A percentile compares a stretch with the other conserved stretches of the same genome.
Evolutionary conservation across 2,113 vertebrate species (phyloP).

Genomic region (Microcebus ravelobensis): DNA sequence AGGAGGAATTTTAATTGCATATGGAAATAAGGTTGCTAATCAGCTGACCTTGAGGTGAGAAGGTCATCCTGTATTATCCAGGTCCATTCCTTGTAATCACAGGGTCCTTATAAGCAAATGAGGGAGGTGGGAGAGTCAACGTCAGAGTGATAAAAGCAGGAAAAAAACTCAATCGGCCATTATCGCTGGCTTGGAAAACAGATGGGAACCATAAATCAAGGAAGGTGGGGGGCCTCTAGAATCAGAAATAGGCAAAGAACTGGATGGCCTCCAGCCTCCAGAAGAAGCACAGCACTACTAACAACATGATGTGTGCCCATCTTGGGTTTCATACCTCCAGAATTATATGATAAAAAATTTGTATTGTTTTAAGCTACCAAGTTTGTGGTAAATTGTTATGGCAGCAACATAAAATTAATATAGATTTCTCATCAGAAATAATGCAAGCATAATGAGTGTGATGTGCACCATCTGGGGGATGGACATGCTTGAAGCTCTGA

Average conservation of each 20-base stretch:
- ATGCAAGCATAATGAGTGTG: not conserved
- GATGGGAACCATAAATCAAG: not conserved
- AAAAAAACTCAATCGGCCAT: not conserved
- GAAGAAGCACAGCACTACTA: not conserved
- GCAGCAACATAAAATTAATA: not conserved
- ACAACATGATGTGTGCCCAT: not conserved
- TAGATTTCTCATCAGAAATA: not conserved
- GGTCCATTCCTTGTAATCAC: not conserved
- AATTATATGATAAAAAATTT: not conserved
- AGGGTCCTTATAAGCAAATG: not conserved
- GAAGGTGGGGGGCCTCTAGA: not conserved
- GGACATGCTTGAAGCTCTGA: no score
- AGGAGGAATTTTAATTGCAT: not conserved
- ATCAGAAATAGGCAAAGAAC: not conserved
- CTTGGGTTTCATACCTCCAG: not conserved
- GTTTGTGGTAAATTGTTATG: not conserved
- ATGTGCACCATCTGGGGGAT: no score
- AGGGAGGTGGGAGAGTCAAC: not conserved
- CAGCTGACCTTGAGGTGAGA: not conserved
- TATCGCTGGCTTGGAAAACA: not conserved
- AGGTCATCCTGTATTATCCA: not conserved
- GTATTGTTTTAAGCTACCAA: not conserved
- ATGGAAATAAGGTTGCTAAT: not conserved
- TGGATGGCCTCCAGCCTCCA: not conserved
- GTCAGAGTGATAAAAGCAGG: not conserved